phyloP scores from a whole-genome alignment of 2,113 vertebrate species.

The Nyctibius bracteatus region DNA sequence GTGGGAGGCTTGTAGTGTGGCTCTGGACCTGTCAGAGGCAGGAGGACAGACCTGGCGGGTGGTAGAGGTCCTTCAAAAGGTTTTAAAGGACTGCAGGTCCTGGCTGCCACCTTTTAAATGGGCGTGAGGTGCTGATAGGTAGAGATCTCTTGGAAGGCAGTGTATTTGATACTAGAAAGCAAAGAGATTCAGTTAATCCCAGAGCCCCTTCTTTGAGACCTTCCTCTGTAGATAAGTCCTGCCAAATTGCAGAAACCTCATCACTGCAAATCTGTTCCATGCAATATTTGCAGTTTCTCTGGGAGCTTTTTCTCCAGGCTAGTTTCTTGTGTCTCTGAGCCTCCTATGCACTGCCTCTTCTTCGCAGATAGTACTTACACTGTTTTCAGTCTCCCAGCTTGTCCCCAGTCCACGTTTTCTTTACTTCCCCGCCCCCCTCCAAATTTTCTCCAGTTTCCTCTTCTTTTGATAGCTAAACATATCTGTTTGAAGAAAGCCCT shows the following conservation, averaged over 20 bases:
- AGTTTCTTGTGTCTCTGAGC: neutral
- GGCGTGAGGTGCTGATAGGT: neutral
- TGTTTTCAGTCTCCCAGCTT: neutral
- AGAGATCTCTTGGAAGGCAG: neutral
- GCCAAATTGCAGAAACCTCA: neutral
- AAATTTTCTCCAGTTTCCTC: neutral
- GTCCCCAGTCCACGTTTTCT: neutral
- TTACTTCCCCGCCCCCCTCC: accelerated
- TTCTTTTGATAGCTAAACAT: neutral
- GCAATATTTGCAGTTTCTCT: neutral
- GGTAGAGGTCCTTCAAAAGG: neutral
- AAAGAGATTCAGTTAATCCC: neutral
- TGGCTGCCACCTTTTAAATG: neutral
- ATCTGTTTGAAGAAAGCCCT: neutral
- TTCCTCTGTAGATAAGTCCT: neutral
- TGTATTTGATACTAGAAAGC: neutral
- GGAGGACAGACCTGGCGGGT: neutral
- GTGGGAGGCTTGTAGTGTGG: neutral
- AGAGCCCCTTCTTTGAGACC: neutral
- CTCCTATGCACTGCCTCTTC: neutral
- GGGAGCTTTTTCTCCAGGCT: neutral
- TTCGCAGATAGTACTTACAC: neutral
- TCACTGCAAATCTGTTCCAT: neutral
- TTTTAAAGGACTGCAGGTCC: neutral
- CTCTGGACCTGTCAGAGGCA: neutral